Evolutionary conservation across 2,797 vertebrate genomes (phyloP), one percentile per base, ranked within the genome.

Genomic region (Chelon labrosus): DNA sequence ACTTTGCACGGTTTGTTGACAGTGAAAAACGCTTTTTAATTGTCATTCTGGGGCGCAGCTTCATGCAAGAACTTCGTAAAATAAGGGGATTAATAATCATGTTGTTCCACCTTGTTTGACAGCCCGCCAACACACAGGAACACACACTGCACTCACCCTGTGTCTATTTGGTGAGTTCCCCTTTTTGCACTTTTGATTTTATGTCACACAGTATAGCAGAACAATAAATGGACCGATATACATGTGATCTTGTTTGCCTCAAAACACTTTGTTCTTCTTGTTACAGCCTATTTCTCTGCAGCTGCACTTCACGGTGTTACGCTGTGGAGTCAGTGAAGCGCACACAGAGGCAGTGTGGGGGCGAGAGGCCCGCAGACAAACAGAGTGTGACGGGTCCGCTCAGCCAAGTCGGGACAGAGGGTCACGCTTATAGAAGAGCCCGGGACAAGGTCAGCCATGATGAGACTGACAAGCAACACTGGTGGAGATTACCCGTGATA

Each of bases 391-490:
- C 79, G 57, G 80, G 52, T 76, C 70, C 16, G 6, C 81, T 89
- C 85, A 83, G 85, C 79, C 85, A 80, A 77, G 77, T 58, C 58
- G 2, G 71, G 62, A 77, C 71, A 85, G 69, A 76, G 73, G 85
- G 84, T 89, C 85, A 75, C 27, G 55, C 80, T 85, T 72, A 59
- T 7, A 89, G 78, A 75, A 52, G 65, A 35, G 72, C 80, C 80
- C 58, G 2, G 71, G 62, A 84, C 90, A 86, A 92, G 89, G 89
- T 91, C 89, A 83, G 70, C 71, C 86, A 83, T 73, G 86, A 89
- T 80, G 87, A 85, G 75, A 85, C 83, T 71, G 78, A 86, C 87
- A 75, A 75, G 80, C 75, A 77, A 54, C 71, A 49, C 83, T 81
- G 83, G 64, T 77, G 75, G 67, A 84, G 87, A 89, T 85, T 83